phyloP scores from a whole-genome alignment of 30 jellyfish, hydroid and myxozoan species.

The Mastigias papua region DNA sequence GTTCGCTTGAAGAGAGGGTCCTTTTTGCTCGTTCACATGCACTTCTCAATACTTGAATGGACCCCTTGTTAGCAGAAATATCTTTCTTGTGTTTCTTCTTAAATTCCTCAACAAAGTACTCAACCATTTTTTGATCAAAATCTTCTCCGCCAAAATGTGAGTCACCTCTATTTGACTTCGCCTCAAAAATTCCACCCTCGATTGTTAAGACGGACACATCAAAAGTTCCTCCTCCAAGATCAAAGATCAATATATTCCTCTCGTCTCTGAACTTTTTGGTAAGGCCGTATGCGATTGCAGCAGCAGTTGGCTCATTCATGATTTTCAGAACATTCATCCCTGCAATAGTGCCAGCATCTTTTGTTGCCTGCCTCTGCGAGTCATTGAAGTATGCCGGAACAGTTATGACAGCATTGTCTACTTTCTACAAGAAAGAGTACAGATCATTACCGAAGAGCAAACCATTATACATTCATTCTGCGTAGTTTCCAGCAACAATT shows the following conservation, averaged over 20 bases:
- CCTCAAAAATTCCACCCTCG: slow-evolving; percentile 98
- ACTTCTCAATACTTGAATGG: slow-evolving; percentile 83
- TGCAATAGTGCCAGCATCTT: slow-evolving; percentile 99
- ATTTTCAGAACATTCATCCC: slow-evolving; percentile 95
- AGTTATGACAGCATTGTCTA: slow-evolving; percentile 90
- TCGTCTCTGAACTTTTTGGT: slow-evolving; percentile 94
- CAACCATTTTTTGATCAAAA: slow-evolving; percentile 72
- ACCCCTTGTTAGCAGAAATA: slow-evolving; percentile 70
- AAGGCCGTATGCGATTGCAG: slow-evolving; percentile 99
- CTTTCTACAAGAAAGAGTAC: slow-evolving; percentile 64
- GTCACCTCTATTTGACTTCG: slow-evolving; percentile 92
- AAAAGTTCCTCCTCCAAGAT: slow-evolving; percentile 99
- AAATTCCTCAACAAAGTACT: slow-evolving; percentile 68
- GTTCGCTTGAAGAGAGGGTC: slow-evolving; percentile 88
- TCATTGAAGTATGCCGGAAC: slow-evolving; percentile 99
- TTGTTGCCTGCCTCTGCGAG: too few species aligned
- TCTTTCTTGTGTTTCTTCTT: slow-evolving; percentile 88
- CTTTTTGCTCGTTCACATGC: slow-evolving; percentile 92
- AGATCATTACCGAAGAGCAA: too few species aligned
- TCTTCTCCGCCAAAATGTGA: slow-evolving; percentile 99
- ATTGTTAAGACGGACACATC: slow-evolving; percentile 97
- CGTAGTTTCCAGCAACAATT: too few species aligned
- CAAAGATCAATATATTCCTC: too few species aligned
- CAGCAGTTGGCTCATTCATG: slow-evolving; percentile 99
- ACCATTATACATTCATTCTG: too few species aligned